Evolutionary conservation across 2,797 vertebrate genomes (phyloP), one percentile per base, ranked within the genome.

Genomic region (Lycodopsis pacificus): DNA sequence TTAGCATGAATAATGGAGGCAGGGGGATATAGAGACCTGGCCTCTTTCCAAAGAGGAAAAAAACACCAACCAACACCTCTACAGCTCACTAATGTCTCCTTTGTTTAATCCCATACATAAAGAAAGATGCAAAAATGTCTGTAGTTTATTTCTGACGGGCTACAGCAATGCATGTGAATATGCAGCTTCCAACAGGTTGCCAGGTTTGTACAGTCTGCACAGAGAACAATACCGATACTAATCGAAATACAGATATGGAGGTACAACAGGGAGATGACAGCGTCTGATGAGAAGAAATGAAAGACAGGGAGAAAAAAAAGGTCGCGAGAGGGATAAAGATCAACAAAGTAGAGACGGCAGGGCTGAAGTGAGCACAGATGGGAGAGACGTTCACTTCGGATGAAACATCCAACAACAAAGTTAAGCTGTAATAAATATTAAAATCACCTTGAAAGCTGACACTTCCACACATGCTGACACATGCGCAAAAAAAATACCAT

Each of bases 381-480:
- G 22, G 19, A 58, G 9, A 65, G 44, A 64, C 34, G 20, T 61
- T 53, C 58, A 20, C 77, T 65, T 51, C 27, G 22, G 44, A 58
- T 53, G 42, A 65, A 81, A 68, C 40, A 25, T 65, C 44, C 32
- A 44, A 73, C 71, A 73, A 73, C 80, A 74, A 83, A 79, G 70
- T 36, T 61, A 70, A 56, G 49, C 32, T 34, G 69, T 40, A 36
- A 80, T 83, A 84, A 82, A 88, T 81, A 84, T 83, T 79, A 68
- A 85, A 88, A 84, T 86, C 80, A 88, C 81, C 83, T 81, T 84
- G 80, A 83, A 80, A 81, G 70, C 63, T 2, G 27, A 51, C 54
- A 54, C 34, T 3, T 40, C 20, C 13, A 46, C 59, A 20, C 51
- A 56, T 9, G 66, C 80, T 49, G 49, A 79, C 49, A 72, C 48